A percentile compares a stretch with the other conserved stretches of the same genome.
Evolutionary conservation across 2,113 vertebrate species (phyloP).

Genomic region (Synchiropus splendidus): DNA sequence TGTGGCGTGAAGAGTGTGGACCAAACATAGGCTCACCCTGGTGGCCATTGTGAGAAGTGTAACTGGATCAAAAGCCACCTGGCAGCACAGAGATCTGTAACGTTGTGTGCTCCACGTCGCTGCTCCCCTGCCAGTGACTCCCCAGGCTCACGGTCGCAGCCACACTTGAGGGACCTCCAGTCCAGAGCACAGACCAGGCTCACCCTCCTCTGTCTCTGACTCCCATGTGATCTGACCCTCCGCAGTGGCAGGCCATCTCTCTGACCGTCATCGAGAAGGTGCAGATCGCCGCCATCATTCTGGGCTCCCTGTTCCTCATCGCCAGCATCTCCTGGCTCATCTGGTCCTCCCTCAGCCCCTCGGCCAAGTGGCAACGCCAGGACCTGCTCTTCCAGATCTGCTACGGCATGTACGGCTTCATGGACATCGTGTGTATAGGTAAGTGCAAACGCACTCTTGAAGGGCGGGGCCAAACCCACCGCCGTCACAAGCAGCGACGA

Average conservation of each 20-base stretch:
- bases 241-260: constrained; percentile 94
- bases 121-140: too few species aligned
- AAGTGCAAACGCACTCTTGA: constrained; percentile 34
- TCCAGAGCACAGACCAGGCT: too few species aligned
- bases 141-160: too few species aligned
- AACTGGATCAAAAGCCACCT: too few species aligned
- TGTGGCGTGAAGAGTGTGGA: too few species aligned
- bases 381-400: constrained; percentile 95
- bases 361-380: constrained; percentile 90
- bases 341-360: constrained; percentile 93
- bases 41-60: too few species aligned
- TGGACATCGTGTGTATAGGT: constrained; percentile 96
- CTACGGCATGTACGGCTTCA: constrained; percentile 95
- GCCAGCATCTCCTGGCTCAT: constrained; percentile 95
- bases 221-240: too few species aligned
- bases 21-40: too few species aligned
- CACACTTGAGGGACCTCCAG: neutral
- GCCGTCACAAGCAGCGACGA: too few species aligned
- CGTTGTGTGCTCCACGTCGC: too few species aligned
- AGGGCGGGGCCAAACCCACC: too few species aligned
- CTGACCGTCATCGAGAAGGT: constrained; percentile 93
- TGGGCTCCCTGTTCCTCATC: constrained; percentile 89
- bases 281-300: constrained; percentile 87
- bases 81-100: too few species aligned
- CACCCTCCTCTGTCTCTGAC: neutral